Percentiles rank a stretch among this genome's conserved stretches.
Evolutionary conservation across 2,797 vertebrate species (phyloP).

Genomic region (Thamnophis elegans): DNA sequence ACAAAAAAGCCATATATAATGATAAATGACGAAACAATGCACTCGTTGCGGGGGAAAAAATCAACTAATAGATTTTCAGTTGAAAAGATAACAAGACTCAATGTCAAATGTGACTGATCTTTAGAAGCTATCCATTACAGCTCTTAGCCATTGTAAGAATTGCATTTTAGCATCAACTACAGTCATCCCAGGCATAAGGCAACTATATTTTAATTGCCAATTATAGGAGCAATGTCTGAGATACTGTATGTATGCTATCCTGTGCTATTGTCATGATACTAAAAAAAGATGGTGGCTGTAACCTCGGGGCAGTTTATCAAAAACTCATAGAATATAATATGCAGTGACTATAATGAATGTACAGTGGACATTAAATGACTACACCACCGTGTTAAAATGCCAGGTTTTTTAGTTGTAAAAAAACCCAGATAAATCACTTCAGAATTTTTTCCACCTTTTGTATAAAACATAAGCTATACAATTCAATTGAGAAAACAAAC

Average conservation of each 20-base stretch:
- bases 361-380: too few relatives aligned
- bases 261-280: not conserved
- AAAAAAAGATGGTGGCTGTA: not conserved
- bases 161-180: not conserved
- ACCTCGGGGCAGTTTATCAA: not conserved
- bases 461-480: too few relatives aligned
- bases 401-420: too few relatives aligned
- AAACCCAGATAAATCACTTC: too few relatives aligned
- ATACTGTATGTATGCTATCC: not conserved
- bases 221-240: not conserved
- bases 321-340: not conserved
- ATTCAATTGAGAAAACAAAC: too few relatives aligned
- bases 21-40: not conserved
- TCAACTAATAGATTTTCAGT: not conserved
- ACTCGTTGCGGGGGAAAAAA: not conserved
- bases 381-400: too few relatives aligned
- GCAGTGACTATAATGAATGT: too few relatives aligned
- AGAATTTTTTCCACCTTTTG: too few relatives aligned
- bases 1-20: not conserved
- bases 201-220: not conserved
- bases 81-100: not conserved
- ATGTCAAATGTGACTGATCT: not conserved
- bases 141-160: not conserved
- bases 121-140: not conserved
- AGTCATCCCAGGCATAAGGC: not conserved